Evolutionary conservation across 1,140 invertebrate species (phyloP), one percentile per base, ranked within the genome.

Genomic region (Cryptotermes secundus): DNA sequence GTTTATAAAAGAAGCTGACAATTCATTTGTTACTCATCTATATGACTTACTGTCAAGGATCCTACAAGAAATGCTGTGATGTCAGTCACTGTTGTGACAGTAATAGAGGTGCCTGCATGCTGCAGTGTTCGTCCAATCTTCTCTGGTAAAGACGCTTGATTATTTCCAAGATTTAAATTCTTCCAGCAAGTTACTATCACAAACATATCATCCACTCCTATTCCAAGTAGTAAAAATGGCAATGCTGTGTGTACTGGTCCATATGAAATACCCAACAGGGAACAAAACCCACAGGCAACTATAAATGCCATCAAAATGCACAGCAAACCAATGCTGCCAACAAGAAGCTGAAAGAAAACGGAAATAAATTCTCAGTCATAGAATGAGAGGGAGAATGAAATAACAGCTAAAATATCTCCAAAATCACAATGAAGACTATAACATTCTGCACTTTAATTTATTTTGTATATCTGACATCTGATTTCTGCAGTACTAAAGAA

Each of bases 201-300:
- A 91, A 96, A 95, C 91, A 96, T 95, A 90, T 96, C 94, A 88
- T 96, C 95, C 83, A 96, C 92, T 79, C 95, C 95, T 19, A 96
- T 91, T 87, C 96, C 96, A 91, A 97, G 93, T 38, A 97, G 88
- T 79, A 97, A 90, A 90, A 97, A 96, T 14, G 96, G 96, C 86
- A 97, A 90, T 42, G 95, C 94, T 36, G 94, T 93, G 89, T 97
- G 96, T 24, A 97, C 94, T 4, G 96, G 96, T 2, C 95, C 95
- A 89, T 95, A 96, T 10, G 94, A 92, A 24, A 96, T 90, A 36
- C 94, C 93, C 86, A 95, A 89, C 3, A 94, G 87, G 22, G 95
- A 96, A 87, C 95, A 96, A 84, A 96, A 86, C 79, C 95, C 94
- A 86, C 94, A 93, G 0, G 94, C 93, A 34, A 94, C 92, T 2